These are phyloP conservation scores for Podiceps cristatus DNA, from an alignment of 2,113 vertebrate genomes.

Conservation along the genomic window DNA sequence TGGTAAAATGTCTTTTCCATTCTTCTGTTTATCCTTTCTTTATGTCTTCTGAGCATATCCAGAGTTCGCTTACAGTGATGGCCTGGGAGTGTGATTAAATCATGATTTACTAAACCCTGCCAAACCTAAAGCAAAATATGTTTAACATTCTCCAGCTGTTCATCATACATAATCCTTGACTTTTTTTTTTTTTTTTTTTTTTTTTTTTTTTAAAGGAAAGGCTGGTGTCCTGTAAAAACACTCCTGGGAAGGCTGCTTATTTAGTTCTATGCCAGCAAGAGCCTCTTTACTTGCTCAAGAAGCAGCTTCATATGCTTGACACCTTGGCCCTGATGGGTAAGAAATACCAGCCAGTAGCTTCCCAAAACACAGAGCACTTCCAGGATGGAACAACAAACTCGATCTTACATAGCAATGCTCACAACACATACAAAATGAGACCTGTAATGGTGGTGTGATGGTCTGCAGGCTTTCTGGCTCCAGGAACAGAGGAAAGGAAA, in stretches of 20 bases:
- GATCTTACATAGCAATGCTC: not conserved
- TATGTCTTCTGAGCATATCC: conserved; percentile 53
- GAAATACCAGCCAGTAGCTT: not conserved
- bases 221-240: conserved; percentile 32
- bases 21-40: conserved; percentile 56
- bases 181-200: conserved; percentile 30
- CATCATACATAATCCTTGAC: conserved; percentile 56
- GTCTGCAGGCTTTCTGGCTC: not conserved
- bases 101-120: conserved; percentile 69
- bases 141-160: conserved; percentile 74
- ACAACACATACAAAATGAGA: not conserved
- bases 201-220: conserved; percentile 41
- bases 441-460: not conserved
- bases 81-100: conserved; percentile 64
- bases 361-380: not conserved
- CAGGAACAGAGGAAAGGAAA: not conserved
- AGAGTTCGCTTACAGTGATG: conserved; percentile 60
- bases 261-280: conserved; percentile 8
- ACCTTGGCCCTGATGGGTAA: conserved; percentile 11
- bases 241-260: conserved; percentile 15
- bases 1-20: conserved; percentile 64
- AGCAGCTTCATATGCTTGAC: not conserved
- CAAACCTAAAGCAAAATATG: conserved; percentile 71
- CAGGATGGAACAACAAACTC: not conserved
- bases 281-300: conserved; percentile 7